phyloP scores from a whole-genome alignment of 2,888 invertebrate genomes.

The Capitulum mitella region DNA sequence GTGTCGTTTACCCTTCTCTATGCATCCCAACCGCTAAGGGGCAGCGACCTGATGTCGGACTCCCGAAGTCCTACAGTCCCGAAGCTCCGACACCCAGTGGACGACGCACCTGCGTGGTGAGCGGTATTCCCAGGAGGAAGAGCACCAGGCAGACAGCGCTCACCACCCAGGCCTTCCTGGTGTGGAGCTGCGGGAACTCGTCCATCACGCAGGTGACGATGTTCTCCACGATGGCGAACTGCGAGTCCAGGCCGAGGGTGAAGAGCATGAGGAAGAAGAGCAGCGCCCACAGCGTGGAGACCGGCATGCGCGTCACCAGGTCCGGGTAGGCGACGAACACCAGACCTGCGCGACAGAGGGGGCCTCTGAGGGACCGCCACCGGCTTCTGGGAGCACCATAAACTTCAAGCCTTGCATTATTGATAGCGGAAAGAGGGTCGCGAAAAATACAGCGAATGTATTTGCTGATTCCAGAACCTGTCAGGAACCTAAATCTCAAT shows the following conservation, averaged over 20 bases:
- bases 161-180: conserved; percentile 42
- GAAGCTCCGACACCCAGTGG: no score
- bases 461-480: no score
- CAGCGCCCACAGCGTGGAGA: conserved; percentile 71
- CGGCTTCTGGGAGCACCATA: no score
- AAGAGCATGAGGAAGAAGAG: conserved; percentile 71
- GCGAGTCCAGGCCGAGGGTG: conserved; percentile 49
- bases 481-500: no score
- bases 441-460: no score
- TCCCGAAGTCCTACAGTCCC: no score
- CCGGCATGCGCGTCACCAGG: conserved; percentile 63
- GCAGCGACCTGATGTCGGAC: no score
- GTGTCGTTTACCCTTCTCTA: no score
- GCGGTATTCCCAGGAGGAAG: conserved; percentile 43
- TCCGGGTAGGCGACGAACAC: conserved; percentile 80
- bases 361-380: no score
- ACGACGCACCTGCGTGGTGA: conserved; percentile 38
- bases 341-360: conserved; percentile 49
- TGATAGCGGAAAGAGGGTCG: no score
- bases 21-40: no score
- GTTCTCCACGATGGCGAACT: conserved; percentile 49
- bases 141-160: conserved; percentile 41
- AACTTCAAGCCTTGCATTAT: no score
- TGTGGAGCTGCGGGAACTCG: conserved; percentile 46
- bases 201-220: conserved; percentile 51